Percentiles rank a stretch among this genome's conserved stretches.
Conservation (phyloP, 2,797 vertebrate genomes). For the Etheostoma perlongum region DNA sequence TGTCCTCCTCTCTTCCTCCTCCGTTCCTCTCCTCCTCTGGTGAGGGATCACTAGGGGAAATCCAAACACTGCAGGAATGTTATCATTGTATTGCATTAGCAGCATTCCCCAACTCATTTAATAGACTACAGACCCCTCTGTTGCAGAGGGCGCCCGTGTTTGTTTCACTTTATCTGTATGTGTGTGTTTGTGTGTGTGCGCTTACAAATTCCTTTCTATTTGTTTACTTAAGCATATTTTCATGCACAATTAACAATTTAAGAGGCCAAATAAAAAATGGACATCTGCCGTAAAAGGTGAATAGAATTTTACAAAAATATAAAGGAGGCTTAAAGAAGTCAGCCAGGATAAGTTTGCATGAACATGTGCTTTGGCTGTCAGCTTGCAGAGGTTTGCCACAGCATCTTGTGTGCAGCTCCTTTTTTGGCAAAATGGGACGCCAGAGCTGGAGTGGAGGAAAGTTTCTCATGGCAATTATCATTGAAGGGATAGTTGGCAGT, state of each 20-base stretch:
- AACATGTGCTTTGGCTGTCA: constrained; percentile 11
- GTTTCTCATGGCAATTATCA: constrained; percentile 59
- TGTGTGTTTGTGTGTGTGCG: not conserved
- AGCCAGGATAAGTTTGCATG: constrained; percentile 7
- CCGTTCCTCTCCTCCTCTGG: constrained; percentile 57
- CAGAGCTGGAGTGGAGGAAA: constrained; percentile 4
- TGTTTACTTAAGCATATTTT: constrained; percentile 28
- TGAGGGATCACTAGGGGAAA: constrained; percentile 82
- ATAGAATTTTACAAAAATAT: not conserved
- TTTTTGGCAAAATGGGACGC: constrained; percentile 71
- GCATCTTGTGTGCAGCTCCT: constrained; percentile 63
- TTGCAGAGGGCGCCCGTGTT: constrained; percentile 54
- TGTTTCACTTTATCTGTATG: constrained; percentile 44
- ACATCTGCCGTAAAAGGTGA: not conserved
- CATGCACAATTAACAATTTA: not conserved
- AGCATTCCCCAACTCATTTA: constrained; percentile 79
- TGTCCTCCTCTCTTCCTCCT: constrained; percentile 43
- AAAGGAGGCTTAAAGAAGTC: not conserved
- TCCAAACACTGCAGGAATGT: constrained; percentile 85
- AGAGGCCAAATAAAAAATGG: not conserved
- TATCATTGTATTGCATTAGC: constrained; percentile 85
- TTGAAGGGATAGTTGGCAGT: constrained; percentile 54
- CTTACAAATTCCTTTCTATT: constrained; percentile 25
- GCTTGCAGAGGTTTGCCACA: constrained; percentile 45
- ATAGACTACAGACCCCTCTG: constrained; percentile 77